These are phyloP conservation scores for Lomographa bimaculata DNA, from an alignment of 2,888 invertebrate genomes.

Conservation along the genomic window DNA sequence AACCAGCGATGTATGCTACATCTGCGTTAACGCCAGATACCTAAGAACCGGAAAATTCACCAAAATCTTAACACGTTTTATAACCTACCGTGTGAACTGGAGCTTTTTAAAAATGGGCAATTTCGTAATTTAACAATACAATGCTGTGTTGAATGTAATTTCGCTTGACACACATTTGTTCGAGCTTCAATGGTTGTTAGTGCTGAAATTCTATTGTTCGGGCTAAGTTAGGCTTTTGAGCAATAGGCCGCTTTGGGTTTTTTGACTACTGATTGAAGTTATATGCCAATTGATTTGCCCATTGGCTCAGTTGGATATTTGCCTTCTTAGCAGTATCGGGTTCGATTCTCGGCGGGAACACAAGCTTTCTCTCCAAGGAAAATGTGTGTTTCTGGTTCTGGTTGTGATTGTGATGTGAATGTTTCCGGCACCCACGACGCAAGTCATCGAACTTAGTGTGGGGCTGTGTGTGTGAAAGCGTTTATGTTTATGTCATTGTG, in stretches of 20 bases:
- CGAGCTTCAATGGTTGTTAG: constrained; percentile 4
- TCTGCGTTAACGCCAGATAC: constrained; percentile 3
- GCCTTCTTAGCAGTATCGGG: no score
- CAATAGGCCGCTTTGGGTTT: constrained; percentile 1
- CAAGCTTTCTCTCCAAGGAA: no score
- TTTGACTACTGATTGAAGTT: constrained; percentile 1
- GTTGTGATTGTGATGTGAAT: no score
- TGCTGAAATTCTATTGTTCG: constrained; percentile 25
- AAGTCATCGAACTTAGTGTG: no score
- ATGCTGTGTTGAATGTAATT: constrained; percentile 23
- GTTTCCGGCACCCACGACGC: no score
- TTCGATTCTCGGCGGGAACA: no score
- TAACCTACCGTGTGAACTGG: constrained; percentile 25
- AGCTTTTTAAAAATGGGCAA: constrained; percentile 11
- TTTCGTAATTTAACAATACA: constrained; percentile 26
- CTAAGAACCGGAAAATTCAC: constrained; percentile 12
- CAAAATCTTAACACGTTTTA: constrained; percentile 7
- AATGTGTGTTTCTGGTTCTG: no score
- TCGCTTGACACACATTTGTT: constrained; percentile 27
- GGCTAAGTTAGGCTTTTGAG: constrained; percentile 3
- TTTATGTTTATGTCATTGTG: no score
- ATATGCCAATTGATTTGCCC: no score
- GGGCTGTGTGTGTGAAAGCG: no score
- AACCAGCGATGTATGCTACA: constrained; percentile 2
- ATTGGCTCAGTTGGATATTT: no score